Evolutionary conservation across 2,797 vertebrate genomes (phyloP), one percentile per base, ranked within the genome.

Genomic region (Microcaecilia unicolor): DNA sequence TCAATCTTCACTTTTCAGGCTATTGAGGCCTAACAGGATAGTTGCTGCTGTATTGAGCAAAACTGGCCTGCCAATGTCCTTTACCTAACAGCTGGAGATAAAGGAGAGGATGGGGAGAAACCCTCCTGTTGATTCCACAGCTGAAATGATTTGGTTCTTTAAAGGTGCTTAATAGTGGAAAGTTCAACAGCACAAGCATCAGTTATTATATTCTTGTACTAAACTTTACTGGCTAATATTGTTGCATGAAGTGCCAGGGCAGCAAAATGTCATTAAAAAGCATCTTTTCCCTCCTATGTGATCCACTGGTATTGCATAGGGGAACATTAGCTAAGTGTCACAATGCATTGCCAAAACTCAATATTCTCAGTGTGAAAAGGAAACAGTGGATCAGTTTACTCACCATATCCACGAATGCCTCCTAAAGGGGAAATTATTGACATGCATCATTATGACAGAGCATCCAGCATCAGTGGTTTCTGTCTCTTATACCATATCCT

Each of bases 391-490:
- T 58, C 40, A 51, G 55, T 70, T n/a, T 78, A 78, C 87, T 90
- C 66, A 90, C 88, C 88, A 90, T 78, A 90, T 90, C 87, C 88
- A 90, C 39, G 88, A 90, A 84, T 90, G 88, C 56, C 88, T 89
- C 70, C 88, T 82, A 75, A 90, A 86, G 25, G 88, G 88, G 61
- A 88, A 89, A 75, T 86, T 86, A 72, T 90, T 89, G 72, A 90
- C 81, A 24, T 89, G 87, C 88, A 90, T 90, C 85, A 88, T 88
- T 67, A 77, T 85, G 62, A 72, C 68, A 60, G 74, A 51, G 77
- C 69, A 78, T 74, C 65, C 70, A 58, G 49, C 74, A 73, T 73
- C 41, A 73, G 70, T 68, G 30, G 63, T 69, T 61, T 71, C 48
- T 65, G 74, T 45, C 53, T 72, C 65, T 72, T 55, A 42, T 46